A percentile compares a stretch with the other conserved stretches of the same genome.
phyloP scores from a whole-genome alignment of 2,797 vertebrate genomes.

The Danio tinwini region DNA sequence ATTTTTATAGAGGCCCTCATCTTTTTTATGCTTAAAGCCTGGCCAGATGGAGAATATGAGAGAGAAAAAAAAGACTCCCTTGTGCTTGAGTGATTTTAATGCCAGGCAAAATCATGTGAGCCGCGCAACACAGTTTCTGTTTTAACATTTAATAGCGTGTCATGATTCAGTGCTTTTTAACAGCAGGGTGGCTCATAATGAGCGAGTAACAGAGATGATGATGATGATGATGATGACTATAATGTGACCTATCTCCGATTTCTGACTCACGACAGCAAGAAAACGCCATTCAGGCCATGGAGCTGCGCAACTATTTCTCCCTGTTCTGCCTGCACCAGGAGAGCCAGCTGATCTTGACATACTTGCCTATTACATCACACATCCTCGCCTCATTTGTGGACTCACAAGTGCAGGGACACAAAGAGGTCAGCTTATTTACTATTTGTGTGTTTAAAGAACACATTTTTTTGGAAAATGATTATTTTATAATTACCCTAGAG shows the following conservation, averaged over 20 bases:
- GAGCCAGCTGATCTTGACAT: slow-evolving; percentile 94
- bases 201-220: not conserved
- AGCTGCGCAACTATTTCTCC: slow-evolving; percentile 95
- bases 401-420: slow-evolving; percentile 96
- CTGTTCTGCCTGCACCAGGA: slow-evolving; percentile 97
- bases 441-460: not conserved
- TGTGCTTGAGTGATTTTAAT: slow-evolving; percentile 8
- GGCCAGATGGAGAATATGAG: not conserved
- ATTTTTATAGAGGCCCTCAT: not conserved
- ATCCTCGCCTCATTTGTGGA: slow-evolving; percentile 93
- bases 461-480: no score
- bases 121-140: not conserved
- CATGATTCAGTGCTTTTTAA: slow-evolving; percentile 6
- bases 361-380: slow-evolving; percentile 93
- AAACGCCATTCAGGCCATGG: slow-evolving; percentile 94
- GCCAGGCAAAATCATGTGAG: not conserved
- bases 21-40: not conserved
- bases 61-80: not conserved
- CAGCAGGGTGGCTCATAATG: not conserved
- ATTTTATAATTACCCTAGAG: no score
- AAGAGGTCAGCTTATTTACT: slow-evolving; percentile 82
- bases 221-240: not conserved
- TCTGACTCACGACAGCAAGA: slow-evolving; percentile 84
- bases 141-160: slow-evolving; percentile 8
- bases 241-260: slow-evolving; percentile 36